Evolutionary conservation across 64 coral and sea anemone species (phyloP).

Genomic region (Montipora cactus): DNA sequence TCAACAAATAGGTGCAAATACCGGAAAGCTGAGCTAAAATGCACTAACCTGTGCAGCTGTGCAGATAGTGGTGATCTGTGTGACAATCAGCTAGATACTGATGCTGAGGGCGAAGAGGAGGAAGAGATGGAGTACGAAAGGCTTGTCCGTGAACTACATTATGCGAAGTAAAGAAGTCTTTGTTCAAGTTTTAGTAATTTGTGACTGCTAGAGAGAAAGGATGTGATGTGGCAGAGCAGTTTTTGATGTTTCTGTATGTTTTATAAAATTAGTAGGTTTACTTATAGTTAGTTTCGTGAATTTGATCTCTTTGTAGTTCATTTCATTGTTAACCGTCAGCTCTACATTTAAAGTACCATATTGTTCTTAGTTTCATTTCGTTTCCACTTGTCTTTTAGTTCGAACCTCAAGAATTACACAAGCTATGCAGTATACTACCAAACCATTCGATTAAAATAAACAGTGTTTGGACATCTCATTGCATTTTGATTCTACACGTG

Average conservation of each 20-base stretch:
- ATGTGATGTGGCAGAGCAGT: background rate
- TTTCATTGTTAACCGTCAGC: too few relatives aligned
- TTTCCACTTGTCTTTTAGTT: too few relatives aligned
- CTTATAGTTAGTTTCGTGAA: background rate
- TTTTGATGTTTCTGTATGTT: background rate
- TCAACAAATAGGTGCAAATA: too few relatives aligned
- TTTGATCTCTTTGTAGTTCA: too few relatives aligned
- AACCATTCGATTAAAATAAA: too few relatives aligned
- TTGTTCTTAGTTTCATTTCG: too few relatives aligned
- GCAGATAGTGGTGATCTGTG: background rate
- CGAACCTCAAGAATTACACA: too few relatives aligned
- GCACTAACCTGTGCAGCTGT: too few relatives aligned
- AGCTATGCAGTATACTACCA: too few relatives aligned
- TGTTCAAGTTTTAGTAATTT: background rate
- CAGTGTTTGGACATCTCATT: too few relatives aligned
- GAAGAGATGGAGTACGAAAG: background rate
- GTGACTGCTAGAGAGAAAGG: background rate
- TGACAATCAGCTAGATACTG: background rate
- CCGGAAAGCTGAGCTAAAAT: background rate
- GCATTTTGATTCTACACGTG: too few relatives aligned
- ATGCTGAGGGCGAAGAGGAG: background rate
- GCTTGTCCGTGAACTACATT: background rate
- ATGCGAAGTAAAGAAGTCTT: background rate
- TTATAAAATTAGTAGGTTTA: slow-evolving; percentile 7
- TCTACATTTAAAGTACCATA: too few relatives aligned